These are phyloP conservation scores for Metalampra italica DNA, from an alignment of 2,888 invertebrate genomes.

Conservation along the genomic window DNA sequence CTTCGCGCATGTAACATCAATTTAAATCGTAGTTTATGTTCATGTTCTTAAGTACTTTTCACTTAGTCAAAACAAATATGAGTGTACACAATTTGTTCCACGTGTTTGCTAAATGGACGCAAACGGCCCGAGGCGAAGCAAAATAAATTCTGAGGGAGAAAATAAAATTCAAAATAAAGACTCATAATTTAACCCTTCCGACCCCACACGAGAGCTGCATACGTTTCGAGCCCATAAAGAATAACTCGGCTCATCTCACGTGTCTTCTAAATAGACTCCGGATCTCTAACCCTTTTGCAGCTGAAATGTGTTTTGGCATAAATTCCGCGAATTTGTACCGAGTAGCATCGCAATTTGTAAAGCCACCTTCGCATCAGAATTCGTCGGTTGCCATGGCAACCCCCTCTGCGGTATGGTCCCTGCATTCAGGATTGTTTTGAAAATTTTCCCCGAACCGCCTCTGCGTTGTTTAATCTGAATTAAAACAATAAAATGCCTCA, in stretches of 20 bases:
- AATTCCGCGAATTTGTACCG: constrained; percentile 34
- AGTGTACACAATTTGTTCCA: constrained; percentile 32
- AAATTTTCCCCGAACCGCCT: constrained; percentile 52
- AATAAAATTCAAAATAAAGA: constrained; percentile 63
- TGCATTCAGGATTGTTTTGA: constrained; percentile 59
- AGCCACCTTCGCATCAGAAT: constrained; percentile 56
- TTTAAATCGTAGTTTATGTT: constrained; percentile 11
- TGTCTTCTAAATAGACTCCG: constrained; percentile 23
- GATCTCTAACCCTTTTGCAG: constrained; percentile 10
- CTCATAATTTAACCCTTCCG: constrained; percentile 58
- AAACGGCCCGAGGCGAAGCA: constrained; percentile 34
- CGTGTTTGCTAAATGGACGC: constrained; percentile 39
- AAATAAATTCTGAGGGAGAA: constrained; percentile 39
- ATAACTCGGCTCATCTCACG: constrained; percentile 33
- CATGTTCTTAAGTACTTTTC: constrained; percentile 14
- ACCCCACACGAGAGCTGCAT: constrained; percentile 43
- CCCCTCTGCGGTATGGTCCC: constrained; percentile 56
- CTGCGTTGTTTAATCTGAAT: constrained; percentile 58
- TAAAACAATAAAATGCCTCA: constrained; percentile 63
- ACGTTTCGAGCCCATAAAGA: constrained; percentile 40
- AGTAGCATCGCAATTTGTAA: constrained; percentile 48
- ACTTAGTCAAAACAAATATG: constrained; percentile 46
- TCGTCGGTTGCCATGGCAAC: constrained; percentile 66
- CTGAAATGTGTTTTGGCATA: constrained; percentile 5
- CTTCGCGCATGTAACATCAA: constrained; percentile 3